A percentile compares a stretch with the other conserved stretches of the same genome.
phyloP scores from a whole-genome alignment of 2,888 invertebrate species.

The Diarsia mendica region DNA sequence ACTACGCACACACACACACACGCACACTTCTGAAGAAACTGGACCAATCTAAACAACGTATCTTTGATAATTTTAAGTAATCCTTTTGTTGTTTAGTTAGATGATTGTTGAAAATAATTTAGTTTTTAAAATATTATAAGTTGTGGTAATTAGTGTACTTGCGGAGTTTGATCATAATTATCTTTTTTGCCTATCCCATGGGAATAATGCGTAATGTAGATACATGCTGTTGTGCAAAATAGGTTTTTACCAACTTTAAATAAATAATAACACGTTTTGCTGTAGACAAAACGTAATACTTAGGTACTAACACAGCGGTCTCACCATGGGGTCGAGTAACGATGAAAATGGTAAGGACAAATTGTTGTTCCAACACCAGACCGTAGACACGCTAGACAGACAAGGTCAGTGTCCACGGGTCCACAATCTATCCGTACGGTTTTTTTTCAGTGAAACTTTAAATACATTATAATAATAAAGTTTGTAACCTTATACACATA shows the following conservation, averaged over 20 bases:
- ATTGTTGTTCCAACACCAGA: not conserved
- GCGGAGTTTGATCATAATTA: too few relatives aligned
- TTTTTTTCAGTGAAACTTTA: not conserved
- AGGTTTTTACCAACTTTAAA: too few relatives aligned
- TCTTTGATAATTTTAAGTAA: not conserved
- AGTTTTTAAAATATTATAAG: too few relatives aligned
- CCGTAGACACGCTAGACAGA: too few relatives aligned
- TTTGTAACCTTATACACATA: not conserved
- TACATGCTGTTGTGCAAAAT: too few relatives aligned
- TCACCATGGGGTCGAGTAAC: not conserved
- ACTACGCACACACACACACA: constrained; percentile 27
- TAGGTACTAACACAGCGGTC: too few relatives aligned
- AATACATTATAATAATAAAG: not conserved
- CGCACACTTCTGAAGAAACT: constrained; percentile 10
- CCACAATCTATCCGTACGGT: not conserved
- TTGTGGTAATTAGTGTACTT: too few relatives aligned
- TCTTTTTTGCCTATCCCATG: too few relatives aligned
- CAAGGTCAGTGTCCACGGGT: not conserved
- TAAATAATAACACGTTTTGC: too few relatives aligned
- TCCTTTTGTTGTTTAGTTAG: not conserved
- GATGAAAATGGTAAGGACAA: too few relatives aligned
- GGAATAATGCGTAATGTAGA: too few relatives aligned
- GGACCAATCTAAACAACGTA: not conserved
- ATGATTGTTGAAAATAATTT: not conserved
- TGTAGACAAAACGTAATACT: too few relatives aligned